Evolutionary conservation across 92 coral and sea anemone species (phyloP).

Genomic region (Metridium senile): DNA sequence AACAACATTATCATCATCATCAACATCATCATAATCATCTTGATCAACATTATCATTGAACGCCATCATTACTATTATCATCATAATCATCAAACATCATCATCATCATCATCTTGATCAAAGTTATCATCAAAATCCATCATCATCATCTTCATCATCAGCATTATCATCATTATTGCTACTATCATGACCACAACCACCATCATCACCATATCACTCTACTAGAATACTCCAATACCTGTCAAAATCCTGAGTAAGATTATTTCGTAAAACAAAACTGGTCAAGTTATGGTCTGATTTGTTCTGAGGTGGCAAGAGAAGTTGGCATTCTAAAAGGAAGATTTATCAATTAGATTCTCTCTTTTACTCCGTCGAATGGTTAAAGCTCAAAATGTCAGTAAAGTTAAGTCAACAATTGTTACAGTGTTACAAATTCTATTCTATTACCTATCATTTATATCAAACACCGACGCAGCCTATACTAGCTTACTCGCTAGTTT

Average conservation of each 20-base stretch:
- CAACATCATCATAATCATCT: background rate
- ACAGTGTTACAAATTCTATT: too few relatives aligned
- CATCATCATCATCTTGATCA: background rate
- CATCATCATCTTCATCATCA: too few relatives aligned
- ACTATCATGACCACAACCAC: background rate
- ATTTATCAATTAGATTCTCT: background rate
- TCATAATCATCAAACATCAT: background rate
- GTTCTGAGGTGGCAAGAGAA: conserved; percentile 32
- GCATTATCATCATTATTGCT: too few relatives aligned
- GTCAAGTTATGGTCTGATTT: conserved; percentile 51
- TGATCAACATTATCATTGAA: background rate
- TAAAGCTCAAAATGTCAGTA: too few relatives aligned
- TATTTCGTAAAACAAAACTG: conserved; percentile 52
- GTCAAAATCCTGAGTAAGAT: conserved; percentile 63
- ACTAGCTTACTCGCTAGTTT: too few relatives aligned
- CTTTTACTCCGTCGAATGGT: background rate
- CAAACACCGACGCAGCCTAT: too few relatives aligned
- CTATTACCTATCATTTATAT: too few relatives aligned
- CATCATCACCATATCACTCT: background rate
- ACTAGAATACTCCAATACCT: conserved; percentile 56
- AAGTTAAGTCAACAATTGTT: too few relatives aligned
- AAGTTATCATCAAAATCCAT: background rate
- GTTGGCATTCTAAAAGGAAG: conserved; percentile 38
- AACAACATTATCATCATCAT: background rate
- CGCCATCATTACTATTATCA: background rate